Evolutionary conservation across 2,888 invertebrate genomes (phyloP).

Genomic region (Dynastes hyllus): DNA sequence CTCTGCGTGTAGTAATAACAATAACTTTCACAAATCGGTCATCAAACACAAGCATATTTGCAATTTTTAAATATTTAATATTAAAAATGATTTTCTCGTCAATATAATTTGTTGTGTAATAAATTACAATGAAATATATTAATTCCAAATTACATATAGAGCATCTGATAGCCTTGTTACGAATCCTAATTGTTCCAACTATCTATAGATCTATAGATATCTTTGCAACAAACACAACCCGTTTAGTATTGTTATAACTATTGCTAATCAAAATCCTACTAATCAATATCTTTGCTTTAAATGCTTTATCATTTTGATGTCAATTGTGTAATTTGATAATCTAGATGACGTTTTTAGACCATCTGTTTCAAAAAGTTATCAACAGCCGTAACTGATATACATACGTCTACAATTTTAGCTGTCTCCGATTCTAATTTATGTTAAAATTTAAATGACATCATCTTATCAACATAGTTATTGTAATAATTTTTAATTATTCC

Average conservation of each 20-base stretch:
- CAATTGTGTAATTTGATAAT: constrained; percentile 46
- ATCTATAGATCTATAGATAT: background rate
- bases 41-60: too few relatives aligned
- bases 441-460: too few relatives aligned
- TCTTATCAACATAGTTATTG: too few relatives aligned
- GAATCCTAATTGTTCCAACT: background rate
- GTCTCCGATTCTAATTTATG: too few relatives aligned
- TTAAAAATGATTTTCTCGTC: background rate
- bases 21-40: too few relatives aligned
- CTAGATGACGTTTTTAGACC: constrained; percentile 35
- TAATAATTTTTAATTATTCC: too few relatives aligned
- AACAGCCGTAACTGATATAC: background rate
- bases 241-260: background rate
- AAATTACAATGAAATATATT: constrained; percentile 1
- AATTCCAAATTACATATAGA: background rate
- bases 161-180: background rate
- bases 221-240: background rate
- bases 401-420: background rate
- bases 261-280: constrained; percentile 13
- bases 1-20: too few relatives aligned
- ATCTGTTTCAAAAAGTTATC: constrained; percentile 40
- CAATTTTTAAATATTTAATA: background rate
- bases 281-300: constrained; percentile 44
- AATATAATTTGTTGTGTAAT: background rate
- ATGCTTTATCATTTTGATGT: constrained; percentile 42